Evolutionary conservation across 2,888 invertebrate genomes (phyloP), one percentile per base, ranked within the genome.

Genomic region (Drosophila robusta): DNA sequence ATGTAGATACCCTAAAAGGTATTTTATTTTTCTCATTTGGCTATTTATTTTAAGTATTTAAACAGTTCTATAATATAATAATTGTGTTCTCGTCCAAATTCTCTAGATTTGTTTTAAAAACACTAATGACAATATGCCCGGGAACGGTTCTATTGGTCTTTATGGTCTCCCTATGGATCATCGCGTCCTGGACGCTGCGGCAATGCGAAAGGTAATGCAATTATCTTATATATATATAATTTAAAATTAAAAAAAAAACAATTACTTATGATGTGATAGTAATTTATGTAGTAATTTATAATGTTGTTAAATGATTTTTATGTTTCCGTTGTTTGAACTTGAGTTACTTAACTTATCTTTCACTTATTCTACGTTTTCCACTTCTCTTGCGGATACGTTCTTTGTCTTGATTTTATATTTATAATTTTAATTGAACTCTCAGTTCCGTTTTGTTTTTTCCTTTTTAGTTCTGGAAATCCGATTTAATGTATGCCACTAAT

Each of bases 121-220:
- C 99, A 74, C 94, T 99, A 89, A 99, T 99, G 99, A 99, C 99
- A 92, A 99, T 99, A 93, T 99, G 99, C 93, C 99, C 99, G 58
- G 99, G 95, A 93, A 99, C 95, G 75, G 99, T 99, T 88, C 95
- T 99, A 89, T 94, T 99, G 90, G 99, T 99, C 84, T 99, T 99
- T 94, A 99, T 99, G 97, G 98, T 99, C 79, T 98, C 99, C 8
- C 94, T 99, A 75, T 99, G 99, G 99, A 98, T 99, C 93, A 98
- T 99, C 90, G 99, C 99, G 80, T 98, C 98, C 91, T 99, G 99
- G 99, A 98, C 98, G 74, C 94, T 99, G 86, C 95, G 99, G 81
- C 98, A 99, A 90, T 99, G 99, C 93, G 99, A 99, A 94, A 97
- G 99, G 98, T 99, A 94, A 94, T 94, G 93, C 91, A 63, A 68